These are phyloP conservation scores for Yoshiicerus persimilis DNA, from an alignment of 1,140 invertebrate genomes.

Conservation along the genomic window DNA sequence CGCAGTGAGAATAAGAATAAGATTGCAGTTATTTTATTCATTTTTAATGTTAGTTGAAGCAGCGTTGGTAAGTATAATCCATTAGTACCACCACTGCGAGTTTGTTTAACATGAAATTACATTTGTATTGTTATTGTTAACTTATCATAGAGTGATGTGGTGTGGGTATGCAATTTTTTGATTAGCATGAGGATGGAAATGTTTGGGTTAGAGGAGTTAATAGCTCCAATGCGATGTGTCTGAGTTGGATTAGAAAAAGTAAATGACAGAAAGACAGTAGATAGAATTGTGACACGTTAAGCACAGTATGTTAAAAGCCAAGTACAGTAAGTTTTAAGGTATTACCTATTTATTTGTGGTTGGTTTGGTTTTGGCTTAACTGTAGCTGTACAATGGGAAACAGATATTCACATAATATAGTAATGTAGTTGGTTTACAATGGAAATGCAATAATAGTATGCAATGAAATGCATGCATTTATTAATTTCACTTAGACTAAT, in stretches of 20 bases:
- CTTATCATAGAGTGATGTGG: neutral
- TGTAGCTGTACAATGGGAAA: neutral
- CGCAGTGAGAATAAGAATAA: neutral
- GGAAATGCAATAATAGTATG: neutral
- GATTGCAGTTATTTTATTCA: neutral
- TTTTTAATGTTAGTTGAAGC: neutral
- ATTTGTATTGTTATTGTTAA: neutral
- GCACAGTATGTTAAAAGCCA: neutral
- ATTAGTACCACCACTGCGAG: neutral
- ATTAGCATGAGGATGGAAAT: too few species aligned
- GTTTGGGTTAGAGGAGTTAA: too few species aligned
- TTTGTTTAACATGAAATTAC: neutral
- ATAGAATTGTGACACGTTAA: neutral
- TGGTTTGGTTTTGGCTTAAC: neutral
- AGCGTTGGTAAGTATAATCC: neutral
- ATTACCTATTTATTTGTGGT: neutral
- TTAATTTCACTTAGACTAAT: neutral
- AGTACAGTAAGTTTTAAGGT: neutral
- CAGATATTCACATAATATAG: neutral
- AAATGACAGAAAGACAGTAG: neutral
- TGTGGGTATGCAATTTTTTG: neutral
- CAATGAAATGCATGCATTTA: neutral
- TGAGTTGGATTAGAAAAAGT: neutral
- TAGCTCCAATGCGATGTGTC: neutral
- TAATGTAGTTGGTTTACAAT: neutral